Conservation (phyloP, 2,888 invertebrate genomes). For the Polyploca ridens region DNA sequence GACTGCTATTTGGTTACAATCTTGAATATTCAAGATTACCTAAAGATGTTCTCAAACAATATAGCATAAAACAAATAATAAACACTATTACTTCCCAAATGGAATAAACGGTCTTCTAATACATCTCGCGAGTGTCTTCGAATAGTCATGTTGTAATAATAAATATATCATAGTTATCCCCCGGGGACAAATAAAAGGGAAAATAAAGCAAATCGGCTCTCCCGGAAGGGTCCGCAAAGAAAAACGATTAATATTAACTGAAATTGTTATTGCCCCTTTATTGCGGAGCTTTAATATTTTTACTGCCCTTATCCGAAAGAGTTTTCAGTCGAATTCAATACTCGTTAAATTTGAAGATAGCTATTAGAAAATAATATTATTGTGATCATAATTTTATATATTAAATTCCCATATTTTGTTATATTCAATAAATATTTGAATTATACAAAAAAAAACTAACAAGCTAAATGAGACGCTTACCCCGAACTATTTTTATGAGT, state of each 20-base stretch:
- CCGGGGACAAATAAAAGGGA: constrained; percentile 77
- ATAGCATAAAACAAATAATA: constrained; percentile 43
- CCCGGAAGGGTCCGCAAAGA: constrained; percentile 80
- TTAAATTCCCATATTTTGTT: not conserved
- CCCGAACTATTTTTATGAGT: not conserved
- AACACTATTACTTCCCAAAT: constrained; percentile 47
- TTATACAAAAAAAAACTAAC: no score
- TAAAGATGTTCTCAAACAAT: constrained; percentile 27
- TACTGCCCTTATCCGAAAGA: constrained; percentile 72
- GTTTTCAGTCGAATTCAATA: constrained; percentile 55
- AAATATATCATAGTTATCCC: constrained; percentile 82
- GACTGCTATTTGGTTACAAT: not conserved
- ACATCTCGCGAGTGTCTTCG: constrained; percentile 78
- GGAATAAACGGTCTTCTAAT: constrained; percentile 60
- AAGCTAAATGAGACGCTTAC: no score
- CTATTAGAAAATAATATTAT: not conserved
- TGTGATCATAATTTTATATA: not conserved
- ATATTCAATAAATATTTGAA: no score
- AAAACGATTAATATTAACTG: constrained; percentile 85
- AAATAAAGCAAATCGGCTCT: constrained; percentile 79
- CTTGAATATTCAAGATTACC: no score
- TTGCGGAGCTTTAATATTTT: constrained; percentile 78
- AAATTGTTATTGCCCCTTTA: constrained; percentile 79
- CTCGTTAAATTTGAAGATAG: constrained; percentile 45
- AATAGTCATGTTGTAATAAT: constrained; percentile 75